Conservation (phyloP, 2,888 invertebrate species). For the Hipparchia sbordonii region DNA sequence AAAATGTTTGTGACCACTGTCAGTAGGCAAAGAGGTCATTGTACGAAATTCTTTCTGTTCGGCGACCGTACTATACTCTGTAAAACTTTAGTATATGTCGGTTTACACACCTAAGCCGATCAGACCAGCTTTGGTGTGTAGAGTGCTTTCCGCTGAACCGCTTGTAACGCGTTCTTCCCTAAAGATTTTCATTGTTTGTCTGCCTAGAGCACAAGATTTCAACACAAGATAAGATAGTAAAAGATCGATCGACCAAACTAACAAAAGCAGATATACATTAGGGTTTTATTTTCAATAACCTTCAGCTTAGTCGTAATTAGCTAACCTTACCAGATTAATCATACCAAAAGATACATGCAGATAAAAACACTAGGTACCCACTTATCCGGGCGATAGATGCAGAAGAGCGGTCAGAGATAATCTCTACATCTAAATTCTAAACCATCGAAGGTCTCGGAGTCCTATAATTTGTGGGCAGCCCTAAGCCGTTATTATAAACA, state of each 20-base stretch:
- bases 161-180: background rate
- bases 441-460: background rate
- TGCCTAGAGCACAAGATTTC: background rate
- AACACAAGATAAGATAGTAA: conserved; percentile 5
- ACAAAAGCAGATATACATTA: background rate
- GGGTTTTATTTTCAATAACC: background rate
- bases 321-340: background rate
- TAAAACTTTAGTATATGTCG: too few species aligned
- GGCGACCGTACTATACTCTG: too few species aligned
- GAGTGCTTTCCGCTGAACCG: too few species aligned
- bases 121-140: too few species aligned
- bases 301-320: background rate
- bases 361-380: background rate
- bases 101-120: too few species aligned
- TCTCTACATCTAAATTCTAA: conserved; percentile 11
- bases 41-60: too few species aligned
- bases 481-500: conserved; percentile 29
- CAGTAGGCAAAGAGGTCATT: too few species aligned
- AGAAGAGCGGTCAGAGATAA: background rate
- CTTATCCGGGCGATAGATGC: background rate
- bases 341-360: background rate
- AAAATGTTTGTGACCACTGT: too few species aligned
- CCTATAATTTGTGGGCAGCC: conserved; percentile 22
- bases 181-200: background rate
- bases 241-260: background rate